A percentile compares a stretch with the other conserved stretches of the same genome.
Evolutionary conservation across 2,797 vertebrate genomes (phyloP).

Genomic region (Anas georgica): DNA sequence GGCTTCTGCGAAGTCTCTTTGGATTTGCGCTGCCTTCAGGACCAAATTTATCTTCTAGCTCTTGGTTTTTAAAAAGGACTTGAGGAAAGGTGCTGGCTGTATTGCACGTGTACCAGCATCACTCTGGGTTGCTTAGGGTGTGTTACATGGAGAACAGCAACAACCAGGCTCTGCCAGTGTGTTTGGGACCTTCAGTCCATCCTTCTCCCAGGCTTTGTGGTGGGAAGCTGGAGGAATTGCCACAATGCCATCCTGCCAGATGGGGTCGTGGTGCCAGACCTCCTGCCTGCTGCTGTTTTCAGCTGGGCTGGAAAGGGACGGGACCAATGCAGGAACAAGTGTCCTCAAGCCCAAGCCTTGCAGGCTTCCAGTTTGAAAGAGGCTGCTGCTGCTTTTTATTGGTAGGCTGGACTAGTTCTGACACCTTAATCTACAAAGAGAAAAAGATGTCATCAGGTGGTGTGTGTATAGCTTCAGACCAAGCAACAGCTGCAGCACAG

Average conservation of each 20-base stretch:
- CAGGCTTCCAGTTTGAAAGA: neutral
- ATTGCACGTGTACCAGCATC: neutral
- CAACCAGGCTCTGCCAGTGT: rapidly evolving
- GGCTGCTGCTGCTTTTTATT: neutral
- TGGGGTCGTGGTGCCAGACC: neutral
- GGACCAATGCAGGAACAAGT: rapidly evolving
- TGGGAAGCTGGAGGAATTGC: neutral
- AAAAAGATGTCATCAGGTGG: neutral
- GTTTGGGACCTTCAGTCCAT: neutral
- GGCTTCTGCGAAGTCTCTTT: neutral
- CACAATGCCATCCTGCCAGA: neutral
- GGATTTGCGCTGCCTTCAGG: neutral
- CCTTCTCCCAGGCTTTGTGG: neutral
- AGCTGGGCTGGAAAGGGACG: neutral
- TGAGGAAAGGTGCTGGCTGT: neutral
- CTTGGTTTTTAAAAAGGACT: no score
- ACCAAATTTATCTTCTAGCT: neutral
- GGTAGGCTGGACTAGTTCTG: neutral
- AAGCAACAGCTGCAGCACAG: neutral
- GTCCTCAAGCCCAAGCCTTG: neutral
- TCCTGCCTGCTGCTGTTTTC: neutral
- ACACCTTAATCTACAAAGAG: neutral
- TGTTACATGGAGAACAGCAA: rapidly evolving
- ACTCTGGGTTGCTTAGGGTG: neutral
- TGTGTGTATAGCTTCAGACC: neutral